Evolutionary conservation across 2,797 vertebrate species (phyloP).

Genomic region (Silurus lanzhouensis): DNA sequence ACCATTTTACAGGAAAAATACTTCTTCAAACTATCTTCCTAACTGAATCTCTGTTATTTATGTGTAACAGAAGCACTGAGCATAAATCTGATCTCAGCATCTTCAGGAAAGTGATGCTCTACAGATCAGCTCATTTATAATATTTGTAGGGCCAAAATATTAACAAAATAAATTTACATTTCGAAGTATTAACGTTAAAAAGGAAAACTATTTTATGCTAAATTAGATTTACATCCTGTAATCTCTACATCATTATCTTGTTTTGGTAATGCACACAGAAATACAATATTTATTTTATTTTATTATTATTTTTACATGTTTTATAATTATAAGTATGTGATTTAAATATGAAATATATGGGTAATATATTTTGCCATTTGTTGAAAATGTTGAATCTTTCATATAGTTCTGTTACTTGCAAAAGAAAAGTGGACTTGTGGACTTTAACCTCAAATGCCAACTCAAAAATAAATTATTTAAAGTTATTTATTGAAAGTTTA

Average conservation of each 20-base stretch:
- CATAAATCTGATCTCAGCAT: neutral
- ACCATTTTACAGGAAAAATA: neutral
- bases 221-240: neutral
- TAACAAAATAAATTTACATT: no score
- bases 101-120: neutral
- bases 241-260: neutral
- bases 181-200: neutral
- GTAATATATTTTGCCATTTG: neutral
- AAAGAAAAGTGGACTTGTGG: neutral
- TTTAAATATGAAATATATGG: neutral
- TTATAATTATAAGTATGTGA: no score
- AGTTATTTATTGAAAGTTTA: neutral
- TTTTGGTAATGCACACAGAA: no score
- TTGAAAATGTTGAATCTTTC: neutral
- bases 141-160: neutral
- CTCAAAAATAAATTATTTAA: neutral
- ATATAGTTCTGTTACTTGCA: neutral
- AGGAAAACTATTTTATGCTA: neutral
- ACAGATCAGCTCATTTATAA: neutral
- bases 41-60: neutral
- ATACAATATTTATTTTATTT: neutral
- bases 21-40: neutral
- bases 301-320: neutral
- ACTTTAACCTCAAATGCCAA: neutral
- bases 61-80: neutral